Percentiles rank a stretch among this genome's conserved stretches.
Conservation (phyloP, 1,140 invertebrate genomes). For the Epicauta chinensis region DNA sequence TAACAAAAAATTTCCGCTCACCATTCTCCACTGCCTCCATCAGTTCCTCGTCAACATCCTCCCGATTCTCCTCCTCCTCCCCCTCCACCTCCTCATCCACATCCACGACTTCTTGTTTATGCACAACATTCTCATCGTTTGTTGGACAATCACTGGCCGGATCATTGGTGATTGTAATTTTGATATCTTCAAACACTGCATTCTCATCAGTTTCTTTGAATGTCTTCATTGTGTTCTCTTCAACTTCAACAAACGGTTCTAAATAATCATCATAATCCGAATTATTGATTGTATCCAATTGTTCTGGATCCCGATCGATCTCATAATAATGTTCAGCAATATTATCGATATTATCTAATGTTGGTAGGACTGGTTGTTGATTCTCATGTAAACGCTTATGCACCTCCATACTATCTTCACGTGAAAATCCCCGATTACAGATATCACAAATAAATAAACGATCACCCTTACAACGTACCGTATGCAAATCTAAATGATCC, state of each 20-base stretch:
- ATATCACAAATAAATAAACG: slow-evolving; percentile 44
- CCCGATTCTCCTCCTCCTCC: no score
- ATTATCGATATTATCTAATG: slow-evolving; percentile 39
- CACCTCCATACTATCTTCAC: slow-evolving; percentile 37
- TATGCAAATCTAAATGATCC: slow-evolving; percentile 47
- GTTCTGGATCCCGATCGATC: slow-evolving; percentile 32
- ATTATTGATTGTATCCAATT: slow-evolving; percentile 23
- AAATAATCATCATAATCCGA: slow-evolving; percentile 33
- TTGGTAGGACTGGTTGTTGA: slow-evolving; percentile 29
- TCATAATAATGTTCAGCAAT: slow-evolving; percentile 38
- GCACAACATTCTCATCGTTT: neutral
- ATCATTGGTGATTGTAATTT: slow-evolving; percentile 9
- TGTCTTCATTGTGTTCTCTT: slow-evolving; percentile 17
- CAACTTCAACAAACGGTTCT: slow-evolving; percentile 36
- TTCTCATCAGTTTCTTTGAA: slow-evolving; percentile 16
- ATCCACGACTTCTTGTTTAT: no score
- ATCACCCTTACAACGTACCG: slow-evolving; percentile 37
- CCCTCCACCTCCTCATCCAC: no score
- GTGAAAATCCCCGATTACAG: slow-evolving; percentile 44
- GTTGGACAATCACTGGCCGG: neutral
- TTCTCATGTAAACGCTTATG: slow-evolving; percentile 37
- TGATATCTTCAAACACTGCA: slow-evolving; percentile 5
- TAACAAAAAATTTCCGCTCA: no score
- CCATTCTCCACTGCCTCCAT: no score
- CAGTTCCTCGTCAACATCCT: no score